Conservation (phyloP, 2,797 vertebrate species). For the Percopsis omiscomaycus region DNA sequence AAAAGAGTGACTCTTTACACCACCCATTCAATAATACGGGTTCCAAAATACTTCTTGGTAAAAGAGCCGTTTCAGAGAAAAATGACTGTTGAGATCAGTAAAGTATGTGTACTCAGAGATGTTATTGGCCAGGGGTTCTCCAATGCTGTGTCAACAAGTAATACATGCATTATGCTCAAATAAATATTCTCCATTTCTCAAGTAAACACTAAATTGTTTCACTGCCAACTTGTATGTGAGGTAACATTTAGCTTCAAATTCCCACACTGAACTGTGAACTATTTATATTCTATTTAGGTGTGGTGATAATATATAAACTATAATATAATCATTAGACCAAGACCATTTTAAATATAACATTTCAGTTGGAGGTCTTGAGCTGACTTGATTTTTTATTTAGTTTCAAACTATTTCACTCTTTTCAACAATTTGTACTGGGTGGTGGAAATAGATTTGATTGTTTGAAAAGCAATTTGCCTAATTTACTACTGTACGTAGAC, state of each 20-base stretch:
- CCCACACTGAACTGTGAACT: no score
- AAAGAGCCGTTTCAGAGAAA: slow-evolving; percentile 6
- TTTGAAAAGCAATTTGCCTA: not conserved
- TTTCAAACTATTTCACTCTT: not conserved
- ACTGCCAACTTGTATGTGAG: not conserved
- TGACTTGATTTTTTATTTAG: no score
- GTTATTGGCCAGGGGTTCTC: not conserved
- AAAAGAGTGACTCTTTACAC: slow-evolving; percentile 46
- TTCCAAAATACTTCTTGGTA: slow-evolving; percentile 23
- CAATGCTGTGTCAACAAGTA: no score
- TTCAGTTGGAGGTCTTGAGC: no score
- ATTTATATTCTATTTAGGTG: no score
- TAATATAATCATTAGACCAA: no score
- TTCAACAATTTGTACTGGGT: not conserved
- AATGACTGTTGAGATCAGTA: not conserved
- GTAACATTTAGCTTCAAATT: no score
- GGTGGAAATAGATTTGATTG: not conserved
- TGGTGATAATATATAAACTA: no score
- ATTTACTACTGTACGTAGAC: no score
- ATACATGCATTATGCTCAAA: no score
- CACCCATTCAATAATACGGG: slow-evolving; percentile 8
- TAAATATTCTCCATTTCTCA: not conserved
- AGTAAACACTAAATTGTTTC: not conserved
- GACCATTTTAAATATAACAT: no score
- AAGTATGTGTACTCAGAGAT: not conserved